Conservation (phyloP, 2,113 vertebrate species). For the Bothrops jararaca region DNA sequence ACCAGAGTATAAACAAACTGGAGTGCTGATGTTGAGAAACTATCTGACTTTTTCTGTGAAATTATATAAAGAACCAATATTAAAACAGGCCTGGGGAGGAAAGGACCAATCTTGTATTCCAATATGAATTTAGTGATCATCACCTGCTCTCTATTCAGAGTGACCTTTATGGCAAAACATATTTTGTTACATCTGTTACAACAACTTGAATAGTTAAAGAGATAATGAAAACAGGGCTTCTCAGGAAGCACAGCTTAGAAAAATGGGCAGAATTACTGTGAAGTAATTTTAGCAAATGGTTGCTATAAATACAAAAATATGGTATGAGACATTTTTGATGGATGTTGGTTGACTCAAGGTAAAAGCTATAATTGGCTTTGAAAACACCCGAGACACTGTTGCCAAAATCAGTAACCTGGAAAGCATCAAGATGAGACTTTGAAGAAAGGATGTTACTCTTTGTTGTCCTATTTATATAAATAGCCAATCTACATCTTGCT, state of each 20-base stretch:
- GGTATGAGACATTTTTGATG: neutral
- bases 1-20: neutral
- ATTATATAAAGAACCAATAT: neutral
- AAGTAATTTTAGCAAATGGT: neutral
- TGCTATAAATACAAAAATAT: neutral
- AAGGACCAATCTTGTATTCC: neutral
- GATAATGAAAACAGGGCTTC: neutral
- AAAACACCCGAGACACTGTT: neutral
- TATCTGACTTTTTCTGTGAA: neutral
- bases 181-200: neutral
- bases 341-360: neutral
- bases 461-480: neutral
- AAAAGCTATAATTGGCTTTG: neutral
- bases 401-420: neutral
- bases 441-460: neutral
- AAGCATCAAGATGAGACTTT: neutral
- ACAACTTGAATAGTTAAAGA: neutral
- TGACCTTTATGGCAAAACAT: neutral
- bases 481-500: neutral
- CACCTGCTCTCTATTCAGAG: neutral
- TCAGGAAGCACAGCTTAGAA: neutral
- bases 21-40: neutral
- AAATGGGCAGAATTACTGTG: neutral
- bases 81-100: neutral
- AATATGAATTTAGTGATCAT: neutral